Conservation (phyloP, 53 echinoderm and acorn worm species). For the Apostichopus leukothele region DNA sequence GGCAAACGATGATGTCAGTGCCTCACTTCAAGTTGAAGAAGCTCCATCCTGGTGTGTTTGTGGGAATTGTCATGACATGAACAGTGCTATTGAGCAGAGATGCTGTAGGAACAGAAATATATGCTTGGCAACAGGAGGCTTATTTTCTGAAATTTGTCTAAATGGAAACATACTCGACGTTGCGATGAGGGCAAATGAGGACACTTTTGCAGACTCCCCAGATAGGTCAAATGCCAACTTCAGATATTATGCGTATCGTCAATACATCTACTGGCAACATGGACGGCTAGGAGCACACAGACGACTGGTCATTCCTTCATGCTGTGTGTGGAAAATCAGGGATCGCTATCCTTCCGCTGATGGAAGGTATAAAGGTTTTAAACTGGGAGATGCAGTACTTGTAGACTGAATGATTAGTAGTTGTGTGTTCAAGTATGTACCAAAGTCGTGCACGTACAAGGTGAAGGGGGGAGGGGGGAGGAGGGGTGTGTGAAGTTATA, state of each 20-base stretch:
- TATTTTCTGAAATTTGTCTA: constrained; percentile 31
- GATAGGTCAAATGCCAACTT: constrained; percentile 30
- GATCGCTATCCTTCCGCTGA: constrained; percentile 35
- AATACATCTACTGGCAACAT: constrained; percentile 61
- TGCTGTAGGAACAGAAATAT: constrained; percentile 6
- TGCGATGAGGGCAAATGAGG: constrained; percentile 52
- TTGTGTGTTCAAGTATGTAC: no score
- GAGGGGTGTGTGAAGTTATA: no score
- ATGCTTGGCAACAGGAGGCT: not conserved
- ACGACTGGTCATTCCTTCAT: constrained; percentile 53
- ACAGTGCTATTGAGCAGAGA: constrained; percentile 5
- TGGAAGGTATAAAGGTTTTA: constrained; percentile 22
- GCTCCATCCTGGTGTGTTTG: constrained; percentile 42
- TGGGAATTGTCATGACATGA: constrained; percentile 4
- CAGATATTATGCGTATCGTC: constrained; percentile 42
- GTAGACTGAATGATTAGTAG: not conserved
- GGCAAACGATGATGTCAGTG: not conserved
- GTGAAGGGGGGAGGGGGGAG: no score
- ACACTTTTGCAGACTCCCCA: constrained; percentile 45
- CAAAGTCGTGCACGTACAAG: no score
- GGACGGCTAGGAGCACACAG: constrained; percentile 39
- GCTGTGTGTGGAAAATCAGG: constrained; percentile 51
- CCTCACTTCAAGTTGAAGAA: not conserved
- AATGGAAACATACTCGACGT: constrained; percentile 50
- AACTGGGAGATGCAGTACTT: constrained; percentile 29